These are phyloP conservation scores for Aleiodes alternator DNA, from an alignment of 2,888 invertebrate species.

Conservation along the genomic window DNA sequence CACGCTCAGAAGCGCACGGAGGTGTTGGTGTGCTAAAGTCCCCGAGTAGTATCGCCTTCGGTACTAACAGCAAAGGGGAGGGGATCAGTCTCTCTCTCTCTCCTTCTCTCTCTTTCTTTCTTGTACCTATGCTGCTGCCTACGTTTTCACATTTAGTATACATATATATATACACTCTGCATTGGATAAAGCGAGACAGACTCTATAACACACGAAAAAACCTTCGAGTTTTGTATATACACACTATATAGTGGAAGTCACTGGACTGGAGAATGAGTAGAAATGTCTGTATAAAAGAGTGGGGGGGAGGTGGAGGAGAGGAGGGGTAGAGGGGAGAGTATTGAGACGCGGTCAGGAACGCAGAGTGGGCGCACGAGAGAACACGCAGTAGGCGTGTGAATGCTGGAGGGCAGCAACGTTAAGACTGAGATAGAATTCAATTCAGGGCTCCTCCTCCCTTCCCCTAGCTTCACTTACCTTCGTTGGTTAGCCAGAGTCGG, in stretches of 20 bases:
- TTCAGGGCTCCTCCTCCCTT: conserved; percentile 71
- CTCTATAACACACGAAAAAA: conserved; percentile 16
- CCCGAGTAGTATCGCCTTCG: conserved; percentile 56
- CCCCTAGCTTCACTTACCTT: conserved; percentile 61
- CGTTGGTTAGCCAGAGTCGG: conserved; percentile 46
- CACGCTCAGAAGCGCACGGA: conserved; percentile 61
- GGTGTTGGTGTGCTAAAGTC: conserved; percentile 74
- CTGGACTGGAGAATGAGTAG: conserved; percentile 30
- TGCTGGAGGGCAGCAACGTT: conserved; percentile 74
- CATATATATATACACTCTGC: background rate
- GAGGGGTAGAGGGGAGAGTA: background rate
- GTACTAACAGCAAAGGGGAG: conserved; percentile 42
- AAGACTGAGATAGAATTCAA: conserved; percentile 67
- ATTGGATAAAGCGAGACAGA: conserved; percentile 13
- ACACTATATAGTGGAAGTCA: conserved; percentile 30
- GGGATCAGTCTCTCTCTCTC: background rate
- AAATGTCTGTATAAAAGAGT: conserved; percentile 17
- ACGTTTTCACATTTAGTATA: background rate
- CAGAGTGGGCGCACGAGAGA: conserved; percentile 59
- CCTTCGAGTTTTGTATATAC: background rate
- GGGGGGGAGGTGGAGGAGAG: background rate
- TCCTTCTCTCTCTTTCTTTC: no score
- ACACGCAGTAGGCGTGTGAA: conserved; percentile 75
- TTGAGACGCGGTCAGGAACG: conserved; percentile 43
- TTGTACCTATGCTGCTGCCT: no score